These are phyloP conservation scores for Plebejus argus DNA, from an alignment of 2,888 invertebrate species.

Conservation along the genomic window DNA sequence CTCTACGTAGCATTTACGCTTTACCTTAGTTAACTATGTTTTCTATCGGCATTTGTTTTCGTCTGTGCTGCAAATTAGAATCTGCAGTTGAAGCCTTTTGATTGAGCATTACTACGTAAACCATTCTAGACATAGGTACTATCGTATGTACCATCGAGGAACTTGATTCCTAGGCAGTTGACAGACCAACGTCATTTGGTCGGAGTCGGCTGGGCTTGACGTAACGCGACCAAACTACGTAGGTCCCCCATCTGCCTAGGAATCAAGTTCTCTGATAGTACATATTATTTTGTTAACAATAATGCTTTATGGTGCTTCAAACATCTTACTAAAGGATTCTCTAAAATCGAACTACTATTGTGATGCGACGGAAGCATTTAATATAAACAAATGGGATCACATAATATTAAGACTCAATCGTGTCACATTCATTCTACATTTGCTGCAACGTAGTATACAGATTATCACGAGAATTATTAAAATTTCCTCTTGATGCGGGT, in stretches of 20 bases:
- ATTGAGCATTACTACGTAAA: not conserved
- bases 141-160: no score
- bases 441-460: conserved; percentile 15
- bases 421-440: not conserved
- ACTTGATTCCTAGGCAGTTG: no score
- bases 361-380: not conserved
- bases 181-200: no score
- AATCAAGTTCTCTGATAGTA: no score
- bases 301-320: not conserved
- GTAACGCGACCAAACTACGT: no score
- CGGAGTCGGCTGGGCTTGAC: no score
- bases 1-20: not conserved
- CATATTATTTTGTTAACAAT: not conserved
- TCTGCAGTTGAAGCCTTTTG: not conserved
- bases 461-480: conserved; percentile 28
- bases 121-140: no score
- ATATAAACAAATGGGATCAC: not conserved
- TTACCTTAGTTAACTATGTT: not conserved
- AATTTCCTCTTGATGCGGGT: conserved; percentile 27
- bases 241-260: no score
- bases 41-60: not conserved
- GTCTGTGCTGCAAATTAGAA: not conserved
- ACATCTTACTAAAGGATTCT: not conserved
- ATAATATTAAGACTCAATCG: not conserved
- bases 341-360: not conserved